A percentile compares a stretch with the other conserved stretches of the same genome.
Conservation (phyloP, 2,797 vertebrate species). For the Anas acuta region DNA sequence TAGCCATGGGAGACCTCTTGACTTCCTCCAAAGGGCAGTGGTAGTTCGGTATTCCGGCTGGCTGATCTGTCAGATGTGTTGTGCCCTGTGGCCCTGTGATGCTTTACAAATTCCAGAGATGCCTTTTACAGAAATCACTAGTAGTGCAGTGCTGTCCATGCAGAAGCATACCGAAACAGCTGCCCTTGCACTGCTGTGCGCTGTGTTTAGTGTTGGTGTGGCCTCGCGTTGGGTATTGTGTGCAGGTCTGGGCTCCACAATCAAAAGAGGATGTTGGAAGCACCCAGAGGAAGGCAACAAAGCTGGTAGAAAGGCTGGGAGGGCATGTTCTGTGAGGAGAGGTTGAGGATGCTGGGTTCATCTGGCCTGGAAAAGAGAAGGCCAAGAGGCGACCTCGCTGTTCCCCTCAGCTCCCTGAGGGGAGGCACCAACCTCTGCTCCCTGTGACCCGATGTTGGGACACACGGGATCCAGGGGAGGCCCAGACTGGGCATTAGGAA, state of each 20-base stretch:
- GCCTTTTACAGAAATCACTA: not conserved
- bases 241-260: too few species aligned
- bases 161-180: rapidly evolving
- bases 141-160: rapidly evolving
- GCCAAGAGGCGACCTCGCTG: too few species aligned
- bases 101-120: not conserved
- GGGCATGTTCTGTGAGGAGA: too few species aligned
- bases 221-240: too few species aligned
- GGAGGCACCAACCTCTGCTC: not conserved
- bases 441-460: not conserved
- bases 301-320: too few species aligned
- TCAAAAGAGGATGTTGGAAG: too few species aligned
- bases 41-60: not conserved
- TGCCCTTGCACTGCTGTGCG: not conserved
- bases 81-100: rapidly evolving
- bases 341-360: too few species aligned
- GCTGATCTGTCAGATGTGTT: not conserved
- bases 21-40: not conserved
- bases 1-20: not conserved
- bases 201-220: too few species aligned
- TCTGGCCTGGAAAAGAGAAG: too few species aligned
- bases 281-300: too few species aligned
- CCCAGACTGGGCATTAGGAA: too few species aligned
- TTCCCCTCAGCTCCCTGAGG: too few species aligned
- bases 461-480: not conserved